phyloP scores from a whole-genome alignment of 2,797 vertebrate genomes.

The Carapus acus region DNA sequence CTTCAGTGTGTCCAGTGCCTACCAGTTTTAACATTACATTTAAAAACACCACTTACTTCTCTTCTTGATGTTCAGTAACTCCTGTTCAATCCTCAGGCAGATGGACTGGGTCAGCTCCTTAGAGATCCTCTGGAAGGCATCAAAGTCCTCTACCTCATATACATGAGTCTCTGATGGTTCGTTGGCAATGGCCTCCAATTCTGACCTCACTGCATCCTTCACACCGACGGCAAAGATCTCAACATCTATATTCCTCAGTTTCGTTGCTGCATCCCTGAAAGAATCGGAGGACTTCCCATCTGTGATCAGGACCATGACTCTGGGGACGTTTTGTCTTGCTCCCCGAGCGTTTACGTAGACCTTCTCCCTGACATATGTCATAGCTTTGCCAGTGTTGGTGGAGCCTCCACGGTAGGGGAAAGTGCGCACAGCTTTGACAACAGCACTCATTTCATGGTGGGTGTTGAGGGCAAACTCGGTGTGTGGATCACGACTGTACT shows the following conservation, averaged over 20 bases:
- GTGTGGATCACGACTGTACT: conserved; percentile 94
- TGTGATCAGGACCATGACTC: conserved; percentile 98
- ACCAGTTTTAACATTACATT: conserved; percentile 3
- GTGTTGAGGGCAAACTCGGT: conserved; percentile 94
- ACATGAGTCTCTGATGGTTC: conserved; percentile 87
- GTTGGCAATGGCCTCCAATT: conserved; percentile 94
- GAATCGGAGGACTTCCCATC: conserved; percentile 98
- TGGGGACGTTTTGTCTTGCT: conserved; percentile 86
- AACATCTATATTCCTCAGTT: conserved; percentile 86
- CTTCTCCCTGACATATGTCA: conserved; percentile 93
- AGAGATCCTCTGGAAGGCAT: conserved; percentile 97
- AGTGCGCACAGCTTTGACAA: conserved; percentile 87
- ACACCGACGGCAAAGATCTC: conserved; percentile 99
- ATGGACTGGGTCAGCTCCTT: conserved; percentile 97
- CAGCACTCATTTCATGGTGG: conserved; percentile 82
- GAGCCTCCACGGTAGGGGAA: conserved; percentile 98
- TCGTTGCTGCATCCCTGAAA: conserved; percentile 89
- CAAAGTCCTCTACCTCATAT: conserved; percentile 96
- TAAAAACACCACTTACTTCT: conserved; percentile 78
- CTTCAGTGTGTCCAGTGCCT: too few relatives aligned
- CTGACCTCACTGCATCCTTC: conserved; percentile 93
- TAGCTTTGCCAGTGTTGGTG: conserved; percentile 97
- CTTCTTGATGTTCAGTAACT: conserved; percentile 88
- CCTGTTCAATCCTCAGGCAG: conserved; percentile 96
- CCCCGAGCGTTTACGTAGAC: conserved; percentile 84